Conservation (phyloP, 2,113 vertebrate genomes). For the Myotis davidii region DNA sequence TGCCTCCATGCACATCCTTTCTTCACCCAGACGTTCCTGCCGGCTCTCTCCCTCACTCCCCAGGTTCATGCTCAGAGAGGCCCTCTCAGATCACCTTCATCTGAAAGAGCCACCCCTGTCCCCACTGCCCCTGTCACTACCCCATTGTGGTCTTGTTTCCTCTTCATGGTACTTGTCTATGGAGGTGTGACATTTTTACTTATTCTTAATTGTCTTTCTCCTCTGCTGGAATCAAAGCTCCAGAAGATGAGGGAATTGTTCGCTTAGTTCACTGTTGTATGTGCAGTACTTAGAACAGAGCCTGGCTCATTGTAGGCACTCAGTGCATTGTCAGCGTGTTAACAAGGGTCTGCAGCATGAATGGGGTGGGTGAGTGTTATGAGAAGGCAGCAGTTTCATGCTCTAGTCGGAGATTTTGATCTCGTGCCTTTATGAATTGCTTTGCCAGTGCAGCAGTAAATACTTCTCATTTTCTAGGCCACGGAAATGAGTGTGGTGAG, state of each 20-base stretch:
- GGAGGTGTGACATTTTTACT: not conserved
- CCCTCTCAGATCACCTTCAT: not conserved
- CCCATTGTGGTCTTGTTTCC: accelerated
- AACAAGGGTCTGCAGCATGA: accelerated
- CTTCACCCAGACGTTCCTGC: not conserved
- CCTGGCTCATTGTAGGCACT: not conserved
- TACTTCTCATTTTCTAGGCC: not conserved
- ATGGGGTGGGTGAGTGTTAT: too few relatives aligned
- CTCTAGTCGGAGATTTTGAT: not conserved
- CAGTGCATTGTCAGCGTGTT: not conserved
- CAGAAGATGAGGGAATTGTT: not conserved
- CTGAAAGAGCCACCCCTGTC: not conserved
- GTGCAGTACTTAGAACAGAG: not conserved
- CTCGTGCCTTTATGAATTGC: not conserved
- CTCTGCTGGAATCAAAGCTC: not conserved
- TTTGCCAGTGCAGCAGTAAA: not conserved
- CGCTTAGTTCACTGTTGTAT: not conserved
- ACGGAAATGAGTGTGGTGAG: not conserved
- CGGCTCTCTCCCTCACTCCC: too few relatives aligned
- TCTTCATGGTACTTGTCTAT: not conserved
- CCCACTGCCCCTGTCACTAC: accelerated
- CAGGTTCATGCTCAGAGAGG: not conserved
- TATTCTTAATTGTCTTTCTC: not conserved
- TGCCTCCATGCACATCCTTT: accelerated
- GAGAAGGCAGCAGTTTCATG: not conserved